Percentiles rank a stretch among this genome's conserved stretches.
These are phyloP conservation scores for Platysternon megacephalum DNA, from an alignment of 2,113 vertebrate species.

Conservation along the genomic window DNA sequence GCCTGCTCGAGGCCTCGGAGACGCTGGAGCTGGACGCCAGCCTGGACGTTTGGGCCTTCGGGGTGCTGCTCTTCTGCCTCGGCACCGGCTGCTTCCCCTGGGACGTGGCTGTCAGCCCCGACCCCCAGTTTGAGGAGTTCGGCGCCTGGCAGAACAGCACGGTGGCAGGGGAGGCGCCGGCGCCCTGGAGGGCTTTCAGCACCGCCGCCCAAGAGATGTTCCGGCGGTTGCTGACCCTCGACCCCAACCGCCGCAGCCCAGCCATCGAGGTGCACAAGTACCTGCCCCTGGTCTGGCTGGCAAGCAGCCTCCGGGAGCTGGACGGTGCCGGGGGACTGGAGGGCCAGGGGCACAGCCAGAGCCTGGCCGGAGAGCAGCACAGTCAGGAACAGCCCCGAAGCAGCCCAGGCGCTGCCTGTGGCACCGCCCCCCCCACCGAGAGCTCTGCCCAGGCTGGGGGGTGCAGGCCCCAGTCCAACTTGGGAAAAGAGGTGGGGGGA, in stretches of 20 bases:
- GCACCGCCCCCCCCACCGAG: rapidly evolving
- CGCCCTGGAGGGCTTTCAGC: slow-evolving; percentile 82
- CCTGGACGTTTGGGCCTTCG: slow-evolving; percentile 91
- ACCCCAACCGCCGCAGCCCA: slow-evolving; percentile 81
- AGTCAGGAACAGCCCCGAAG: rapidly evolving
- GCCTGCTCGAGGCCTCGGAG: slow-evolving; percentile 38
- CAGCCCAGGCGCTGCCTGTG: not conserved
- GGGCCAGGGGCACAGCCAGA: not conserved
- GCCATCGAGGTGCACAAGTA: slow-evolving; percentile 83
- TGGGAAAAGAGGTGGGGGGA: not conserved
- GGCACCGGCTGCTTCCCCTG: slow-evolving; percentile 90
- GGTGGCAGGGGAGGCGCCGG: slow-evolving; percentile 53
- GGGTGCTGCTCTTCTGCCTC: slow-evolving; percentile 87
- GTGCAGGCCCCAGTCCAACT: not conserved
- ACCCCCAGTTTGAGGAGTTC: slow-evolving; percentile 82
- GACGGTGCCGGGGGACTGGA: slow-evolving; percentile 53
- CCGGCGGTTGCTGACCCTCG: slow-evolving; percentile 83
- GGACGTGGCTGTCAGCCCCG: slow-evolving; percentile 82
- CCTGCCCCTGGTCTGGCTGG: slow-evolving; percentile 58
- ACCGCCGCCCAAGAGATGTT: slow-evolving; percentile 81
- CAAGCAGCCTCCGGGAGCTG: slow-evolving; percentile 4
- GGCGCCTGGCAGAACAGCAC: slow-evolving; percentile 81
- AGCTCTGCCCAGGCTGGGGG: not conserved
- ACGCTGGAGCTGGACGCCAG: slow-evolving; percentile 84
- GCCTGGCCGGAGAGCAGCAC: not conserved